phyloP scores from a whole-genome alignment of 2,888 invertebrate species.

The Tetramorium bicarinatum region DNA sequence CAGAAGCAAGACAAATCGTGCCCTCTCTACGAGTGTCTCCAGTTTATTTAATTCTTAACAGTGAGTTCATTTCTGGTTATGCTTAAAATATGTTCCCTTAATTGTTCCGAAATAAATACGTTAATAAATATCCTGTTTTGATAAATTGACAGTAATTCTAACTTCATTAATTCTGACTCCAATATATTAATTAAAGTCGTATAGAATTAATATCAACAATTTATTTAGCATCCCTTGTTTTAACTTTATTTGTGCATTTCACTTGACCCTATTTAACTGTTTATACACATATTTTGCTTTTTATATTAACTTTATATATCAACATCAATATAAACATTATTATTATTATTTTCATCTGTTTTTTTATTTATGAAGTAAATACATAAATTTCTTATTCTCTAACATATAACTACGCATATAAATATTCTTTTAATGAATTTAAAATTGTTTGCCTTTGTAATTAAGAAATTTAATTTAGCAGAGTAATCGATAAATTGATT shows the following conservation, averaged over 20 bases:
- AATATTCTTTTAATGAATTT: background rate
- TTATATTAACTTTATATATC: background rate
- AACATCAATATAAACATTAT: background rate
- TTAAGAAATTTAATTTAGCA: background rate
- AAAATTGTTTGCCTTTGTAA: background rate
- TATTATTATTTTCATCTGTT: background rate
- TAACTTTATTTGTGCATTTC: background rate
- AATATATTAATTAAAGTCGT: conserved; percentile 13
- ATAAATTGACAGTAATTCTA: background rate
- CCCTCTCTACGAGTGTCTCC: background rate
- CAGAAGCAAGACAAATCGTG: background rate
- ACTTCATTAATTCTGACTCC: background rate
- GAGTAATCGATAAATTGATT: background rate
- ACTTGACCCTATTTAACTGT: background rate
- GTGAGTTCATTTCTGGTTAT: background rate
- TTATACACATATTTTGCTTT: background rate
- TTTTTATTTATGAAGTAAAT: background rate
- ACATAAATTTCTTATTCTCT: background rate
- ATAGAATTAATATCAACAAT: background rate
- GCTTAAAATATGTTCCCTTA: background rate
- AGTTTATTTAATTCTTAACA: background rate
- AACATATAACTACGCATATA: background rate
- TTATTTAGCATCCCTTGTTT: background rate
- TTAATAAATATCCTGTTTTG: background rate
- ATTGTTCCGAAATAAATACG: background rate